phyloP scores from a whole-genome alignment of 1,140 invertebrate genomes.

The Scaptodrosophila lebanonensis region DNA sequence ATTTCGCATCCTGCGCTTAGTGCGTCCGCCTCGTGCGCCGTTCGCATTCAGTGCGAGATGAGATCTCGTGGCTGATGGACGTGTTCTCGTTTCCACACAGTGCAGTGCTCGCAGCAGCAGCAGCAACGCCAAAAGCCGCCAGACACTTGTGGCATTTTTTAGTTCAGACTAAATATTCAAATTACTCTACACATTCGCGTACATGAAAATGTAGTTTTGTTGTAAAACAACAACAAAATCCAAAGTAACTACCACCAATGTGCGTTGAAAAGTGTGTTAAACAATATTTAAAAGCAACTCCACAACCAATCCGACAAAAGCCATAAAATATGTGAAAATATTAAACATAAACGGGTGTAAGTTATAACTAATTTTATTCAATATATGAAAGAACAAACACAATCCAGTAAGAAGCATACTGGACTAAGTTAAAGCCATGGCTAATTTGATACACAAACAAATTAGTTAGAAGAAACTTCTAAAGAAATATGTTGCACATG shows the following conservation, averaged over 20 bases:
- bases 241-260: conserved; percentile 28
- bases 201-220: conserved; percentile 39
- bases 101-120: conserved; percentile 31
- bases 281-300: conserved; percentile 3
- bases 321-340: conserved; percentile 60
- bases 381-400: not conserved
- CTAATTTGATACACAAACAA: too few relatives aligned
- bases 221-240: conserved; percentile 4
- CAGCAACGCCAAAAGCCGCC: conserved; percentile 18
- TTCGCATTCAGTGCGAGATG: conserved; percentile 74
- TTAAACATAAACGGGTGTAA: conserved; percentile 51
- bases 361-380: conserved; percentile 9
- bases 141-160: conserved; percentile 32
- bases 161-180: conserved; percentile 3
- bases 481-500: too few relatives aligned
- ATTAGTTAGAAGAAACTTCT: too few relatives aligned
- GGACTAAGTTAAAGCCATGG: too few relatives aligned
- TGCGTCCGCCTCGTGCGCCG: conserved; percentile 53
- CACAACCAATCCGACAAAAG: conserved; percentile 14
- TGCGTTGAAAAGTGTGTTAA: conserved; percentile 23
- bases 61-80: conserved; percentile 77
- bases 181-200: not conserved
- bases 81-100: conserved; percentile 64
- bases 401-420: not conserved
- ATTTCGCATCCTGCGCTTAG: conserved; percentile 30